These are phyloP conservation scores for Cyclargus thomasi DNA, from an alignment of 1,140 invertebrate genomes.

Conservation along the genomic window DNA sequence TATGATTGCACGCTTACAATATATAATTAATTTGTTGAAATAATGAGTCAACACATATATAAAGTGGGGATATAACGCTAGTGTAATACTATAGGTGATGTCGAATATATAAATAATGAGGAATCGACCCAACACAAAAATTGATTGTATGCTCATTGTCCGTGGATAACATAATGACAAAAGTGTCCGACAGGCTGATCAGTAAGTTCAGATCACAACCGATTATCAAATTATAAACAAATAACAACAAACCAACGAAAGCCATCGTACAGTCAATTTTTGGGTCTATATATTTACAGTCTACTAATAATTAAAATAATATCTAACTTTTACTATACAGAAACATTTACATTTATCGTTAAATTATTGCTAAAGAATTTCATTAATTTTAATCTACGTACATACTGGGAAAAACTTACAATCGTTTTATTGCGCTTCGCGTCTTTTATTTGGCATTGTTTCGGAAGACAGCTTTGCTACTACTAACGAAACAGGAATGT, in stretches of 20 bases:
- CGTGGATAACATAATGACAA: neutral
- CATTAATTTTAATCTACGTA: conserved; percentile 65
- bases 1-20: conserved; percentile 8
- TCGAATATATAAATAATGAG: conserved; percentile 12
- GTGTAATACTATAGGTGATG: neutral
- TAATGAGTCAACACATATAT: conserved; percentile 9
- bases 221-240: conserved; percentile 16
- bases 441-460: conserved; percentile 71
- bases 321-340: conserved; percentile 68
- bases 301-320: conserved; percentile 51
- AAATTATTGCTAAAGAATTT: conserved; percentile 74
- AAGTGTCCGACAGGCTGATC: neutral
- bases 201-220: conserved; percentile 19
- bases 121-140: conserved; percentile 9
- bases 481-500: conserved; percentile 72
- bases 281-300: conserved; percentile 27
- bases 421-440: conserved; percentile 67
- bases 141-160: conserved; percentile 33
- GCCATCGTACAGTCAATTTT: conserved; percentile 33
- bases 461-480: conserved; percentile 72
- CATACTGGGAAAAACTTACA: conserved; percentile 49
- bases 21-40: conserved; percentile 6
- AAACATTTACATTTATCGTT: conserved; percentile 72
- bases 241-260: conserved; percentile 7
- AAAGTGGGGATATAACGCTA: neutral